Evolutionary conservation across 2,888 invertebrate genomes (phyloP).

Genomic region (Rapana venosa): DNA sequence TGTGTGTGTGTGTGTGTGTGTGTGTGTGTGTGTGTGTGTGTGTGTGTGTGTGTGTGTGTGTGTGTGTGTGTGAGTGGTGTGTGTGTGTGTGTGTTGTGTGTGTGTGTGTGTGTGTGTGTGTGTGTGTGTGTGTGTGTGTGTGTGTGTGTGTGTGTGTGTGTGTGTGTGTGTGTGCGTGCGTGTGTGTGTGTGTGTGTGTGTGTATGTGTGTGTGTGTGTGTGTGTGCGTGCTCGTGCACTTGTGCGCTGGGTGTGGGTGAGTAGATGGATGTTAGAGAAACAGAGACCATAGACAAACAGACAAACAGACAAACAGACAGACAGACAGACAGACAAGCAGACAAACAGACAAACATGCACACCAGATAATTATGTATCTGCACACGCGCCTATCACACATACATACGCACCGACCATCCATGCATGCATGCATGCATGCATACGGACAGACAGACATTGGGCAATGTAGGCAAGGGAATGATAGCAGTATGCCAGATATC

Average conservation of each 20-base stretch:
- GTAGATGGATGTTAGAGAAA: too few relatives aligned
- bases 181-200: not conserved
- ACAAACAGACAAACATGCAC: too few relatives aligned
- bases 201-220: constrained; percentile 13
- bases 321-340: too few relatives aligned
- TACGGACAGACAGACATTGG: too few relatives aligned
- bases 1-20: constrained; percentile 10
- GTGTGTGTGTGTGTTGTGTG: not conserved
- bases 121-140: not conserved
- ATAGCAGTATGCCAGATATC: too few relatives aligned
- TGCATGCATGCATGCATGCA: too few relatives aligned
- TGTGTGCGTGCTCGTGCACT: not conserved
- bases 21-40: not conserved
- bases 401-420: too few relatives aligned
- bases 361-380: too few relatives aligned
- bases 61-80: not conserved
- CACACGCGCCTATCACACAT: too few relatives aligned
- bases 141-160: not conserved
- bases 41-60: constrained; percentile 19
- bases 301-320: too few relatives aligned
- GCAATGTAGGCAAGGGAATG: too few relatives aligned
- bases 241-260: not conserved
- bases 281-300: too few relatives aligned
- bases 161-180: not conserved
- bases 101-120: constrained; percentile 24